Conservation (phyloP, 2,888 invertebrate species). For the Leptopilina drosophilae region DNA sequence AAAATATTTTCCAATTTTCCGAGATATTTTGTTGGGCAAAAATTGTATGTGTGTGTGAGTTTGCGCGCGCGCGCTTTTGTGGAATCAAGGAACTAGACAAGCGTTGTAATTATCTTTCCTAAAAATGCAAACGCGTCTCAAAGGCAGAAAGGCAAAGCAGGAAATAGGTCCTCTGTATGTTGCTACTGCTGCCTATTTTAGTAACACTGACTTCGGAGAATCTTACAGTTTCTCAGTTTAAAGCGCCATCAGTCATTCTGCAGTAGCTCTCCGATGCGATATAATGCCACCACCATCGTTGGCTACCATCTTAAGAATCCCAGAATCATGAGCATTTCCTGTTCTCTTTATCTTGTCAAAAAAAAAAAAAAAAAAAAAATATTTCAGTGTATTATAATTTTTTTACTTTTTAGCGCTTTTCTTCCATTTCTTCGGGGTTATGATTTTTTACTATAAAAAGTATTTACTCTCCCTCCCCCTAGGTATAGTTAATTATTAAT, state of each 20-base stretch:
- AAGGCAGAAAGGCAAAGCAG: conserved; percentile 53
- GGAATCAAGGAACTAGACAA: conserved; percentile 24
- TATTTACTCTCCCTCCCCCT: too few species aligned
- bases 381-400: background rate
- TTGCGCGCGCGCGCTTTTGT: background rate
- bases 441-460: too few species aligned
- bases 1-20: background rate
- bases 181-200: conserved; percentile 62
- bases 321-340: conserved; percentile 9
- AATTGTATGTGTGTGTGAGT: background rate
- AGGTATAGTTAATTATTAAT: too few species aligned
- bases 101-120: conserved; percentile 29
- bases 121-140: conserved; percentile 30
- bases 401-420: background rate
- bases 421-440: too few species aligned
- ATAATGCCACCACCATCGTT: conserved; percentile 26
- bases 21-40: too few species aligned
- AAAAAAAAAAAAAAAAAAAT: background rate
- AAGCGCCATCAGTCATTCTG: conserved; percentile 61
- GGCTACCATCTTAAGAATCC: background rate
- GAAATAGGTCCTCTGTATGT: conserved; percentile 58
- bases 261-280: conserved; percentile 49
- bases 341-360: conserved; percentile 27
- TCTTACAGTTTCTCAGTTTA: conserved; percentile 62
- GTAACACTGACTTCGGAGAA: conserved; percentile 62